phyloP scores from a whole-genome alignment of 1,140 invertebrate species.

The Cyclargus thomasi region DNA sequence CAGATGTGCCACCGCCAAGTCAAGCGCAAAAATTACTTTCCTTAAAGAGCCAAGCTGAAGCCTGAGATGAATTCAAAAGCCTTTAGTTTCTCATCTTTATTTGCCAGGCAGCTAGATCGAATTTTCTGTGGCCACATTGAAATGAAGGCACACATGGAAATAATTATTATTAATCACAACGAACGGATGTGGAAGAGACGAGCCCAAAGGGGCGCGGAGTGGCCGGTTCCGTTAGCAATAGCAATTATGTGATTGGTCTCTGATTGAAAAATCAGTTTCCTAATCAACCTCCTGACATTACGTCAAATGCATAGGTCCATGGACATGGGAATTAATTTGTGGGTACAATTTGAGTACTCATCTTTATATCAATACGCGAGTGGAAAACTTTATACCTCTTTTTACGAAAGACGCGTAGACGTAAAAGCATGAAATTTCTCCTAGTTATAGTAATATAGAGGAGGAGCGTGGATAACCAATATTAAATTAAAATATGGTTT shows the following conservation, averaged over 20 bases:
- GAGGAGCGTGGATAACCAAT: too few relatives aligned
- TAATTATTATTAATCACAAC: conserved; percentile 17
- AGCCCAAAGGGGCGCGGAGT: conserved; percentile 46
- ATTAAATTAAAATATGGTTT: too few relatives aligned
- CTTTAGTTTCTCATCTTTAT: too few relatives aligned
- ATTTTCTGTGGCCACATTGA: conserved; percentile 11
- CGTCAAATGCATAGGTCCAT: conserved; percentile 18
- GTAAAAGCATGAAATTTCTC: too few relatives aligned
- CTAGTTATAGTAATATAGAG: too few relatives aligned
- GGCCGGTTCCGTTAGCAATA: conserved; percentile 58
- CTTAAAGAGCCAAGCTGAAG: too few relatives aligned
- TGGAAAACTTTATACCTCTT: too few relatives aligned
- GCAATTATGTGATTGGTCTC: conserved; percentile 64
- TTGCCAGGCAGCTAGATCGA: background rate
- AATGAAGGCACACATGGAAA: conserved; percentile 25
- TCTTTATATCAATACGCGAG: too few relatives aligned
- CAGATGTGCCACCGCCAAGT: too few relatives aligned
- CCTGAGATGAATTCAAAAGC: too few relatives aligned
- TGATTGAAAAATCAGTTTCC: conserved; percentile 66
- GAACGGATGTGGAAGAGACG: conserved; percentile 36
- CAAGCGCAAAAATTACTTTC: too few relatives aligned
- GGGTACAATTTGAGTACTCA: background rate
- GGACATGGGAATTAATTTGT: conserved; percentile 8
- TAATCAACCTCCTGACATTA: conserved; percentile 47
- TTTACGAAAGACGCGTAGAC: too few relatives aligned